Percentiles rank a stretch among this genome's conserved stretches.
Evolutionary conservation across 2,888 invertebrate genomes (phyloP).

Genomic region (Diplolepis rosae): DNA sequence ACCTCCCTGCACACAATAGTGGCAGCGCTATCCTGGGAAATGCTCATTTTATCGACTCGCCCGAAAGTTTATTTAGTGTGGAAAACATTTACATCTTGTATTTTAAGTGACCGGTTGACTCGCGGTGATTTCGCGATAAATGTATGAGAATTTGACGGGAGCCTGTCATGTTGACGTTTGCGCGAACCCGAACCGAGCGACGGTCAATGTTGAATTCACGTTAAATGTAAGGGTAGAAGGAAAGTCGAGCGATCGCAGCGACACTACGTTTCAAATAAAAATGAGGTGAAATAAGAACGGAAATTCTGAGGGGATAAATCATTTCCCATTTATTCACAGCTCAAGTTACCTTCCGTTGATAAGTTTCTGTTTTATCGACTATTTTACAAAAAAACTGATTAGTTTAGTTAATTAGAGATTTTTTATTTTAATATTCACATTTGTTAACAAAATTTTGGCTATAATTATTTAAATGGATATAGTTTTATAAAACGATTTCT

Average conservation of each 20-base stretch:
- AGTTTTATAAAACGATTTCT: not conserved
- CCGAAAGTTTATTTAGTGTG: not conserved
- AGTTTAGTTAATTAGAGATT: not conserved
- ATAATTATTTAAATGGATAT: not conserved
- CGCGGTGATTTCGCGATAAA: constrained; percentile 39
- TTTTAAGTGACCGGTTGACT: constrained; percentile 13
- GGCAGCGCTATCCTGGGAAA: constrained; percentile 72
- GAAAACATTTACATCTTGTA: constrained; percentile 43
- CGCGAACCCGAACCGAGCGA: constrained; percentile 58
- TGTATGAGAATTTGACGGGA: constrained; percentile 44
- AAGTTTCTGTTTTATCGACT: constrained; percentile 12
- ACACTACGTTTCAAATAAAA: constrained; percentile 29
- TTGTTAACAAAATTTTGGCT: not conserved
- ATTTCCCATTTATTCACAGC: not conserved
- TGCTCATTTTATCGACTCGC: constrained; percentile 60
- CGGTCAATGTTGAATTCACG: constrained; percentile 70
- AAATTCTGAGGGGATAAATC: not conserved
- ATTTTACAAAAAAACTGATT: not conserved
- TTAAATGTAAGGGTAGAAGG: constrained; percentile 62
- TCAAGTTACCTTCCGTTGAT: not conserved
- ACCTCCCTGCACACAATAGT: constrained; percentile 87
- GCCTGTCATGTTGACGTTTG: constrained; percentile 57
- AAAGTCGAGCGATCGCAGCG: constrained; percentile 33
- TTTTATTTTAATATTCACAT: not conserved
- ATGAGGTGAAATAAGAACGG: constrained; percentile 16